Conservation (phyloP, 2,888 invertebrate species). For the Branchipolynoe longqiensis region DNA sequence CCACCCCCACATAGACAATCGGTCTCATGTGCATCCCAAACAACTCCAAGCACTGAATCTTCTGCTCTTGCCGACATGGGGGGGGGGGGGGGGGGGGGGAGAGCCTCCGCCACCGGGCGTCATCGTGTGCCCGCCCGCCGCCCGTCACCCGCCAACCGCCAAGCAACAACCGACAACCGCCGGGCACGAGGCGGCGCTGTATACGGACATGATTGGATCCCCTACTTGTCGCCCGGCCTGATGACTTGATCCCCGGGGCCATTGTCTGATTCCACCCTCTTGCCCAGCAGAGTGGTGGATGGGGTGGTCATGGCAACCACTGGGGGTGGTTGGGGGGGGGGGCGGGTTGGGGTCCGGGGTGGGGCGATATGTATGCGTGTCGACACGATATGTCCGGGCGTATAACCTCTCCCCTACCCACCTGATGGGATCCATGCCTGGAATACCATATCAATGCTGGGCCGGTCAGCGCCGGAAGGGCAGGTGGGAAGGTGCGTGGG, state of each 20-base stretch:
- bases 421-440: constrained; percentile 41
- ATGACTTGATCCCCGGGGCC: constrained; percentile 36
- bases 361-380: constrained; percentile 40
- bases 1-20: too few species aligned
- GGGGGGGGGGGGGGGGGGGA: too few species aligned
- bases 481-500: not conserved
- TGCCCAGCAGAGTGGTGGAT: not conserved
- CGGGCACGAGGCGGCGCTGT: not conserved
- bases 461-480: not conserved
- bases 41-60: too few species aligned
- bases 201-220: constrained; percentile 34
- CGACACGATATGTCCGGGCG: constrained; percentile 49
- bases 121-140: too few species aligned
- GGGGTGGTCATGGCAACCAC: constrained; percentile 16
- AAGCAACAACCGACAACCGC: too few species aligned
- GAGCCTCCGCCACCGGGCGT: too few species aligned
- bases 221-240: not conserved
- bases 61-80: too few species aligned
- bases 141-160: too few species aligned
- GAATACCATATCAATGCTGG: constrained; percentile 4
- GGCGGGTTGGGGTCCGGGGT: not conserved
- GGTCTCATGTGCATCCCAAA: too few species aligned
- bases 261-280: constrained; percentile 20
- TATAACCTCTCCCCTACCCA: constrained; percentile 23
- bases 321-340: not conserved